Percentiles rank a stretch among this genome's conserved stretches.
These are phyloP conservation scores for Bilobella aurantiaca DNA, from an alignment of 1,140 invertebrate genomes.

Conservation along the genomic window DNA sequence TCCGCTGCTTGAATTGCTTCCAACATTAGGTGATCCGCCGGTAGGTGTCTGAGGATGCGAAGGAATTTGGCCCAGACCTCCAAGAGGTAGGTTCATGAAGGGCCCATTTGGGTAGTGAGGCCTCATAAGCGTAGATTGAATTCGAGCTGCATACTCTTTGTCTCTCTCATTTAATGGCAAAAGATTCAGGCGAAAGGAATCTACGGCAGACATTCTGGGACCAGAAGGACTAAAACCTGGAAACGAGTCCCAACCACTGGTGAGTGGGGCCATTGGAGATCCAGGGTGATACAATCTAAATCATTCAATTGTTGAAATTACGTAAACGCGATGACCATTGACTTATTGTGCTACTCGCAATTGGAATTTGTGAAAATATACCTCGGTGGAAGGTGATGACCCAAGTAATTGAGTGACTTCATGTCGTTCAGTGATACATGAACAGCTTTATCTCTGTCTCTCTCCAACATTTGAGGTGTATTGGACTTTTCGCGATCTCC, in stretches of 20 bases:
- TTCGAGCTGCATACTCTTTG: constrained; percentile 15
- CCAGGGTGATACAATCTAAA: constrained; percentile 25
- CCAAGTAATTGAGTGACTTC: constrained; percentile 14
- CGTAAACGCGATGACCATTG: too few species aligned
- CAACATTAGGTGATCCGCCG: constrained; percentile 1
- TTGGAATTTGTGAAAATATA: not conserved
- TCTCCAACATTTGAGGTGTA: constrained; percentile 6
- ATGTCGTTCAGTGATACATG: constrained; percentile 7
- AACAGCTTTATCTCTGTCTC: constrained; percentile 2
- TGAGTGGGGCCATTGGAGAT: constrained; percentile 22
- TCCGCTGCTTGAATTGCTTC: constrained; percentile 3
- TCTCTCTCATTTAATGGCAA: constrained; percentile 29
- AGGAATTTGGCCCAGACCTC: constrained; percentile 8
- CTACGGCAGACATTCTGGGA: constrained; percentile 17
- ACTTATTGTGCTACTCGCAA: not conserved
- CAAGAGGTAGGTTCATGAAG: constrained; percentile 20
- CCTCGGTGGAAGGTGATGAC: constrained; percentile 17
- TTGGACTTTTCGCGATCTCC: constrained; percentile 25
- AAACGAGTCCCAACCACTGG: constrained; percentile 29
- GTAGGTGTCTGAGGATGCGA: not conserved
- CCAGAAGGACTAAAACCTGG: constrained; percentile 12
- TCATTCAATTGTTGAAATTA: too few species aligned
- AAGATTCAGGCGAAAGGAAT: constrained; percentile 29
- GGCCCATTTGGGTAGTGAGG: constrained; percentile 26
- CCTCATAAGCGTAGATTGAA: constrained; percentile 13